These are phyloP conservation scores for Lucilia sericata DNA, from an alignment of 1,140 invertebrate species.

Conservation along the genomic window DNA sequence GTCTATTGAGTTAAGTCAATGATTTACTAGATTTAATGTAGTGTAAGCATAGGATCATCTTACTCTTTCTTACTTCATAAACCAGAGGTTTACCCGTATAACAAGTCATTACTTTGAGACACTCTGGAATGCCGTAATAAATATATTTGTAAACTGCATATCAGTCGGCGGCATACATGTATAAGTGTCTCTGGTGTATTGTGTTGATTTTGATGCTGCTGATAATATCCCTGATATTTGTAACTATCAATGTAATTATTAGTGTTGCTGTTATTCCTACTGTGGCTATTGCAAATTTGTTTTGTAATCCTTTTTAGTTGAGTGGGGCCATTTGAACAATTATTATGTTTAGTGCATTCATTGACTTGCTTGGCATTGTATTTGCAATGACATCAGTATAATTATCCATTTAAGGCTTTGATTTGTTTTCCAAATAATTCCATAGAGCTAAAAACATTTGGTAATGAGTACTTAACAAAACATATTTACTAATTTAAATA, in stretches of 20 bases:
- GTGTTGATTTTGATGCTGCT: not conserved
- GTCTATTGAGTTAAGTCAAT: too few species aligned
- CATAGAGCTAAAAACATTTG: too few species aligned
- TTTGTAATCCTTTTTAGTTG: constrained; percentile 17
- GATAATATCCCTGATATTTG: not conserved
- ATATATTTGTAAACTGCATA: not conserved
- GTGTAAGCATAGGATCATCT: too few species aligned
- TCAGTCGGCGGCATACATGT: not conserved
- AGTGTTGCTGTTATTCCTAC: not conserved
- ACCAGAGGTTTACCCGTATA: too few species aligned
- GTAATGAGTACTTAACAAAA: too few species aligned
- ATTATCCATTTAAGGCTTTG: not conserved
- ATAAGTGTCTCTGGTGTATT: not conserved
- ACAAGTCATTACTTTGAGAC: too few species aligned
- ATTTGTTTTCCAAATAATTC: not conserved
- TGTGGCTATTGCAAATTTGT: constrained; percentile 26
- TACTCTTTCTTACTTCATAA: too few species aligned
- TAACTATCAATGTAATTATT: not conserved
- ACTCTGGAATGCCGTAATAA: too few species aligned
- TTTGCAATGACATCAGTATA: not conserved
- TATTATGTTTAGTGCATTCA: not conserved
- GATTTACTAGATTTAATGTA: too few species aligned
- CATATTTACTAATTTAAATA: too few species aligned
- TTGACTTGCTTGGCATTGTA: not conserved
- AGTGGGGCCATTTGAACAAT: not conserved